Conservation (phyloP, 2,797 vertebrate genomes). For the Scolopax rusticola region DNA sequence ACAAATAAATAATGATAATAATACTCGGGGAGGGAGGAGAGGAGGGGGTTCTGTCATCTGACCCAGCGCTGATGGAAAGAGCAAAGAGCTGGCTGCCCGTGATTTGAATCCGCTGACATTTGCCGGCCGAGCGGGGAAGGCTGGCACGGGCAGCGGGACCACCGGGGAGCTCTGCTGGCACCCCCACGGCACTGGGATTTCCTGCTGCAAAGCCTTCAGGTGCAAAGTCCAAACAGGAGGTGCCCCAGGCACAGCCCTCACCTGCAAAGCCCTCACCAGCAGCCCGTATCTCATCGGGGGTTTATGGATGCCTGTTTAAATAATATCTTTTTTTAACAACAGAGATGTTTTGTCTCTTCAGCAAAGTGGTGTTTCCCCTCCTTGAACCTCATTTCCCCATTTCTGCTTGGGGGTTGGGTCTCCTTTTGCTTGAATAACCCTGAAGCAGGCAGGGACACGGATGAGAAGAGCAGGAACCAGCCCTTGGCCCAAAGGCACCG, state of each 20-base stretch:
- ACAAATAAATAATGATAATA: conserved; percentile 24
- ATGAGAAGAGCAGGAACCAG: neutral
- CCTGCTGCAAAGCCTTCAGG: neutral
- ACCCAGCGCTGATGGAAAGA: neutral
- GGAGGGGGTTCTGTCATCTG: neutral
- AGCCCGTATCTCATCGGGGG: neutral
- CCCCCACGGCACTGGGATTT: fast-evolving
- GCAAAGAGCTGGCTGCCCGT: neutral
- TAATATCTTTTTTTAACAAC: neutral
- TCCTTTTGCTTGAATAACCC: neutral
- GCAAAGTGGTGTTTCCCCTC: neutral
- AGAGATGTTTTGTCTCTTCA: neutral
- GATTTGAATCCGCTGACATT: neutral
- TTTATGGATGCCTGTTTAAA: neutral
- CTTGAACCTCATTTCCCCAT: neutral
- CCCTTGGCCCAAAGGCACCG: neutral
- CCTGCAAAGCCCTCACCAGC: fast-evolving
- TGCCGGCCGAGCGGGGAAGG: fast-evolving
- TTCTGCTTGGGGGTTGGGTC: neutral
- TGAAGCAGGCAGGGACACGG: neutral
- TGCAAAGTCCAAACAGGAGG: neutral
- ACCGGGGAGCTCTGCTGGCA: neutral
- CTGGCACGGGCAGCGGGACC: neutral
- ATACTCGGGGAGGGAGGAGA: neutral
- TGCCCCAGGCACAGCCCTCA: fast-evolving